Percentiles rank a stretch among this genome's conserved stretches.
Evolutionary conservation across 2,797 vertebrate genomes (phyloP).

Genomic region (Notamacropus eugenii): DNA sequence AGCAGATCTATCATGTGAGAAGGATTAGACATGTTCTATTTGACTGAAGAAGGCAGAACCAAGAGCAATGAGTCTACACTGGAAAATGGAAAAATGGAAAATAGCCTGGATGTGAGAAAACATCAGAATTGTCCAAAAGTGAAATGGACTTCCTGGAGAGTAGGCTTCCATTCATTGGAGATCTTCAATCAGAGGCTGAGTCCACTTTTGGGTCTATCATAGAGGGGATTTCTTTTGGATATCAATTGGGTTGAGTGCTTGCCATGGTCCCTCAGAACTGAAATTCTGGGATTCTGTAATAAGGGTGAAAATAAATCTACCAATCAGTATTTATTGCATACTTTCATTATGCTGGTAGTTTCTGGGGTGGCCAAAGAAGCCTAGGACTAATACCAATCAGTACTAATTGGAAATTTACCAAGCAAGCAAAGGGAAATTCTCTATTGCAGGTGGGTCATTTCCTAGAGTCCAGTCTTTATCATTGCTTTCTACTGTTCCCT

Average conservation of each 20-base stretch:
- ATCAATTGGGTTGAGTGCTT: background rate
- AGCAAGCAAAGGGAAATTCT: background rate
- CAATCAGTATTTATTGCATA: background rate
- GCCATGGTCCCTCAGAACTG: background rate
- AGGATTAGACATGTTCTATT: background rate
- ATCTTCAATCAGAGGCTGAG: background rate
- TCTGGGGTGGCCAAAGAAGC: background rate
- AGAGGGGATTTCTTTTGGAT: background rate
- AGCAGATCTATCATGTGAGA: background rate
- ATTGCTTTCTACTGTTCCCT: slow-evolving; percentile 38
- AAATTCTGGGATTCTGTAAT: background rate
- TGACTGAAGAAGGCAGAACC: background rate
- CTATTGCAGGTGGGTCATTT: background rate
- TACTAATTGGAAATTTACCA: background rate
- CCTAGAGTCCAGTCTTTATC: slow-evolving; percentile 61
- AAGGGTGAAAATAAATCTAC: background rate
- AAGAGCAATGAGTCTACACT: background rate
- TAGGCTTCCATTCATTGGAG: background rate
- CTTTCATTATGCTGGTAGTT: background rate
- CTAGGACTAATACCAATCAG: background rate
- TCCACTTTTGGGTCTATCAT: background rate
- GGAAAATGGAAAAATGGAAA: background rate
- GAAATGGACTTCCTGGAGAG: background rate
- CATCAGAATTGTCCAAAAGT: background rate
- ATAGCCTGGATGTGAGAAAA: background rate